Percentiles rank a stretch among this genome's conserved stretches.
Conservation (phyloP, 1,140 invertebrate genomes). For the Lordiphosa collinella region DNA sequence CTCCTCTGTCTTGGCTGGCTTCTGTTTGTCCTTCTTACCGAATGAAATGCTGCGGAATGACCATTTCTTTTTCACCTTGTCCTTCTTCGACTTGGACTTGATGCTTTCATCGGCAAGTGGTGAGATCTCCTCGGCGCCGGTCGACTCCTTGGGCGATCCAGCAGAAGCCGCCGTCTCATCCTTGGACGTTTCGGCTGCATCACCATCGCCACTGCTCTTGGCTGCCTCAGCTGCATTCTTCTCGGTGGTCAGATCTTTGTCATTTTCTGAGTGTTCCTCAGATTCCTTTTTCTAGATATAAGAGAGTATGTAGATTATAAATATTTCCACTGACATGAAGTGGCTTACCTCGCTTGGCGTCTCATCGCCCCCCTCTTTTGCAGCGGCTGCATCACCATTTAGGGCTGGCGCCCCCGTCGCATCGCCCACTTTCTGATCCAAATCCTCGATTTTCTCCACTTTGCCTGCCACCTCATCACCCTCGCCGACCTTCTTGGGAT, state of each 20-base stretch:
- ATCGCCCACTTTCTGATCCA: slow-evolving; percentile 82
- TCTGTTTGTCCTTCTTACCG: slow-evolving; percentile 90
- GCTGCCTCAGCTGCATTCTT: slow-evolving; percentile 78
- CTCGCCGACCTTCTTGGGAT: slow-evolving; percentile 86
- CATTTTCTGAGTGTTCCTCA: slow-evolving; percentile 83
- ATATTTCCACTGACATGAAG: background rate
- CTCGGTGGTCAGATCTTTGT: slow-evolving; percentile 84
- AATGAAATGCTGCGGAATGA: slow-evolving; percentile 91
- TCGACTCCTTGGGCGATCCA: slow-evolving; percentile 60
- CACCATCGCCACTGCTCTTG: slow-evolving; percentile 73
- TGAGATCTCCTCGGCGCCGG: slow-evolving; percentile 81
- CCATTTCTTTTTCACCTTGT: slow-evolving; percentile 92
- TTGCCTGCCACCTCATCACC: slow-evolving; percentile 85
- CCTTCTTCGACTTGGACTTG: slow-evolving; percentile 88
- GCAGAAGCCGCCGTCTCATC: slow-evolving; percentile 39
- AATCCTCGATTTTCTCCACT: slow-evolving; percentile 87
- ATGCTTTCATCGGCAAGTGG: slow-evolving; percentile 82
- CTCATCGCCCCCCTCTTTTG: slow-evolving; percentile 81
- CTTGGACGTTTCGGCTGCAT: slow-evolving; percentile 75
- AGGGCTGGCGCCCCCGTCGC: slow-evolving; percentile 79
- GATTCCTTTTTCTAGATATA: slow-evolving; percentile 83
- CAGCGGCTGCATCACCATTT: slow-evolving; percentile 84
- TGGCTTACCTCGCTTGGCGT: slow-evolving; percentile 54
- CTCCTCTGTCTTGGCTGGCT: slow-evolving; percentile 83
- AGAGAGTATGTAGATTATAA: background rate